These are phyloP conservation scores for Drosophila prostipennis DNA, from an alignment of 2,888 invertebrate genomes.

Conservation along the genomic window DNA sequence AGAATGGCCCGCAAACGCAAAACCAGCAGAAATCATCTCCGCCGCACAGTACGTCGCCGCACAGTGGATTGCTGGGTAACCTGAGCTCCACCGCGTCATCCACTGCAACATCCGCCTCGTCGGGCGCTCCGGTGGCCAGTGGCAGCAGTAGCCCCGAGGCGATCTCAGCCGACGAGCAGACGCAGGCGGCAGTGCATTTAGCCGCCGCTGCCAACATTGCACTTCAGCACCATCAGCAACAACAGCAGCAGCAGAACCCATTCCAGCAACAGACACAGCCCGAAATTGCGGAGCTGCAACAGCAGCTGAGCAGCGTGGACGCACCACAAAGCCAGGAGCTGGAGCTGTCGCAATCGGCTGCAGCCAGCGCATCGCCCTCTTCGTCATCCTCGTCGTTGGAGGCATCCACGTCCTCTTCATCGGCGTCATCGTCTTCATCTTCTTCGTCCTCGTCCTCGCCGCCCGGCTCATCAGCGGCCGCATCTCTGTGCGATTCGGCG, in stretches of 20 bases:
- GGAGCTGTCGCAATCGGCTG: constrained; percentile 78
- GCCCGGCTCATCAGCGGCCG: constrained; percentile 42
- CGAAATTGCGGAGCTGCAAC: constrained; percentile 77
- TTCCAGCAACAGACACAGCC: constrained; percentile 83
- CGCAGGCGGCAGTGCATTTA: constrained; percentile 77
- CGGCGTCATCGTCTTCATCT: constrained; percentile 46
- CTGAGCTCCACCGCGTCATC: constrained; percentile 76
- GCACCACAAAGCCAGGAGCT: constrained; percentile 74
- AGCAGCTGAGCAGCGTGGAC: constrained; percentile 73
- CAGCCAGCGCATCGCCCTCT: constrained; percentile 59
- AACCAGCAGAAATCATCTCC: constrained; percentile 77
- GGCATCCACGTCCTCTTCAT: constrained; percentile 67
- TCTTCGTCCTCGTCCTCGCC: constrained; percentile 39
- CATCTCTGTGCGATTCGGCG: constrained; percentile 70
- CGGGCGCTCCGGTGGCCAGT: constrained; percentile 74
- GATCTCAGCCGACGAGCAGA: constrained; percentile 72
- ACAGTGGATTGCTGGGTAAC: constrained; percentile 74
- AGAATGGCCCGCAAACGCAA: constrained; percentile 82
- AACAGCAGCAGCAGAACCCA: constrained; percentile 82
- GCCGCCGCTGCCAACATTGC: constrained; percentile 83
- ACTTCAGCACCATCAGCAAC: constrained; percentile 80
- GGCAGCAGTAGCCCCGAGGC: constrained; percentile 67
- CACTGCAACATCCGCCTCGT: constrained; percentile 66
- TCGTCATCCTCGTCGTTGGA: constrained; percentile 65
- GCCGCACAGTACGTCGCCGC: constrained; percentile 78